phyloP scores from a whole-genome alignment of 2,113 vertebrate genomes.

The Myotis yumanensis region DNA sequence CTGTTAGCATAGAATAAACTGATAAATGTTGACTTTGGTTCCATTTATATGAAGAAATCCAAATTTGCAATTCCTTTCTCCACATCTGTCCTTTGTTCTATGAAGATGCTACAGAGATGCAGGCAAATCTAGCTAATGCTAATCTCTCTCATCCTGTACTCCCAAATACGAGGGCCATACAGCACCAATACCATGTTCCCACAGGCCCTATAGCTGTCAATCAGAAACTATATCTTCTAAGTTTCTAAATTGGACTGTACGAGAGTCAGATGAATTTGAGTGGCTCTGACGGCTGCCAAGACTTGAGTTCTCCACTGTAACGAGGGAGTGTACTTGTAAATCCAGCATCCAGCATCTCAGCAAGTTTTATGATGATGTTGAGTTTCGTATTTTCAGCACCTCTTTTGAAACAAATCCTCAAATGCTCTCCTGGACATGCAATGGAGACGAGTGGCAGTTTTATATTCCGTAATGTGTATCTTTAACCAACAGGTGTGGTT shows the following conservation, averaged over 20 bases:
- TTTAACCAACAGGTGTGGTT: conserved; percentile 48
- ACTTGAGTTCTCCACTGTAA: not conserved
- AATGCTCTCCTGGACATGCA: conserved; percentile 17
- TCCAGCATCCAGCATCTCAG: conserved; percentile 48
- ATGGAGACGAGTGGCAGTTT: conserved; percentile 2
- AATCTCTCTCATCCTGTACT: not conserved
- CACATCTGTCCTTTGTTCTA: not conserved
- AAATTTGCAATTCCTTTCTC: not conserved
- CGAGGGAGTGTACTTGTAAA: conserved; percentile 41
- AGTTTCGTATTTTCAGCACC: conserved; percentile 71
- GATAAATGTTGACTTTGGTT: not conserved
- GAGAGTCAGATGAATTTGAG: not conserved
- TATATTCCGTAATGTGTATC: conserved; percentile 28
- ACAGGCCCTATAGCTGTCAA: not conserved
- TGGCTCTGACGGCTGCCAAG: not conserved
- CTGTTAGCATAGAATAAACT: not conserved
- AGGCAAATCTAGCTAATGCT: not conserved
- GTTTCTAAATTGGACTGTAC: not conserved
- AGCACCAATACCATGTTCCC: not conserved
- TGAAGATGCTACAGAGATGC: not conserved
- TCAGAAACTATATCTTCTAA: not conserved
- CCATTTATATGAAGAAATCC: not conserved
- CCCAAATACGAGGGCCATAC: not conserved
- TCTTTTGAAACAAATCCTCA: conserved; percentile 68
- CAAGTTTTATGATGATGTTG: conserved; percentile 68